phyloP scores from a whole-genome alignment of 2,797 vertebrate genomes.

The Sebastiscus albofasciatus region DNA sequence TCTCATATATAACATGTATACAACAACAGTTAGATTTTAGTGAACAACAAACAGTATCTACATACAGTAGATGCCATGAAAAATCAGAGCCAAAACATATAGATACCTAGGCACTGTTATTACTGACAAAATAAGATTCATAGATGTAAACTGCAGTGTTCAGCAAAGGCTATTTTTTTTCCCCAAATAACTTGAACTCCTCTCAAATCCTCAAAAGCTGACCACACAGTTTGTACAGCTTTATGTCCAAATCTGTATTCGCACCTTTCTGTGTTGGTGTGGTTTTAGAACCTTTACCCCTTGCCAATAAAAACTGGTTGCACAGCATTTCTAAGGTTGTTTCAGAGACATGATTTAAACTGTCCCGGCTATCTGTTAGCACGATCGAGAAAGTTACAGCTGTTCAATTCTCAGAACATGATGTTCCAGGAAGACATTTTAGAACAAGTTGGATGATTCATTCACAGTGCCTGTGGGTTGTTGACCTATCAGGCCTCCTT shows the following conservation, averaged over 20 bases:
- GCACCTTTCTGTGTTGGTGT: neutral
- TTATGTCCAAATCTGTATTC: neutral
- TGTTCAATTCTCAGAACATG: neutral
- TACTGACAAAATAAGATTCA: neutral
- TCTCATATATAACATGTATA: neutral
- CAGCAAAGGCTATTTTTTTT: neutral
- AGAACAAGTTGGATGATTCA: neutral
- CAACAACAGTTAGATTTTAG: neutral
- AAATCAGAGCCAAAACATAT: neutral
- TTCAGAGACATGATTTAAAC: neutral
- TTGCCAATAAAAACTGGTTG: neutral
- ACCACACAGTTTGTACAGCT: neutral
- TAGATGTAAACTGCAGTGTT: neutral
- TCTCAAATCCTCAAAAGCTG: neutral
- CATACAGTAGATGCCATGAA: neutral
- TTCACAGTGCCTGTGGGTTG: neutral
- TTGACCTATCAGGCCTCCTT: neutral
- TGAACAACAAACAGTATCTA: neutral
- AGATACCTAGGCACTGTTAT: neutral
- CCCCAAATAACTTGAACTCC: no score
- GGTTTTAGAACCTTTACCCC: neutral
- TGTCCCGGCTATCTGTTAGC: neutral
- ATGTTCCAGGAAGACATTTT: neutral
- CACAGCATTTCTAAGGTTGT: neutral
- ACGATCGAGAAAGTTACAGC: no score